Conservation (phyloP, 2,797 vertebrate genomes). For the Gymnocypris eckloni region DNA sequence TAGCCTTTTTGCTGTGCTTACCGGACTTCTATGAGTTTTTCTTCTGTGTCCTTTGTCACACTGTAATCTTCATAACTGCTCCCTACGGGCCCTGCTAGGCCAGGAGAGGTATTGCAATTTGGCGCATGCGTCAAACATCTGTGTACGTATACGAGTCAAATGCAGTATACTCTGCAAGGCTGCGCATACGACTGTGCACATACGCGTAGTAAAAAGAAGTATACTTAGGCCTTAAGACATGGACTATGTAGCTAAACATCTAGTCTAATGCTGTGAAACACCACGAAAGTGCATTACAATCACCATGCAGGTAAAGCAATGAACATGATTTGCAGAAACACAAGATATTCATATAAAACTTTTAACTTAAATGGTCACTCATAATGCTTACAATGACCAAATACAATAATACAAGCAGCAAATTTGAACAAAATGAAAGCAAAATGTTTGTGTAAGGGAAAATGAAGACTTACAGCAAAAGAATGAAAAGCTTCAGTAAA, state of each 20-base stretch:
- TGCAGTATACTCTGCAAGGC: too few relatives aligned
- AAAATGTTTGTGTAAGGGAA: slow-evolving; percentile 72
- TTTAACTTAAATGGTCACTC: not conserved
- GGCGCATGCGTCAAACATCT: too few relatives aligned
- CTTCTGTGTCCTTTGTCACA: too few relatives aligned
- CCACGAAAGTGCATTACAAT: slow-evolving; percentile 6
- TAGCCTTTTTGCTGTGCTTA: too few relatives aligned
- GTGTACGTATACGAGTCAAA: too few relatives aligned
- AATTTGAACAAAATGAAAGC: slow-evolving; percentile 71
- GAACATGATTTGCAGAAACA: slow-evolving; percentile 34
- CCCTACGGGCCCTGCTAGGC: too few relatives aligned
- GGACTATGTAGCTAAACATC: not conserved
- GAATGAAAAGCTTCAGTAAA: slow-evolving; percentile 89
- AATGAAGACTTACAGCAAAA: slow-evolving; percentile 88
- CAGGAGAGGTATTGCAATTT: too few relatives aligned
- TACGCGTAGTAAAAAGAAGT: too few relatives aligned
- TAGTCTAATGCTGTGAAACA: not conserved
- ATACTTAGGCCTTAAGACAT: too few relatives aligned
- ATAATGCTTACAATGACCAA: slow-evolving; percentile 5
- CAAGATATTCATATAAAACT: not conserved
- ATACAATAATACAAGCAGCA: slow-evolving; percentile 58
- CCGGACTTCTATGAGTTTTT: too few relatives aligned
- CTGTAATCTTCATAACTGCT: too few relatives aligned
- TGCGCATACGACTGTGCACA: too few relatives aligned
- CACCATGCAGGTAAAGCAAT: slow-evolving; percentile 39